phyloP scores from a whole-genome alignment of 2,888 invertebrate species.

The Acleris emargana region DNA sequence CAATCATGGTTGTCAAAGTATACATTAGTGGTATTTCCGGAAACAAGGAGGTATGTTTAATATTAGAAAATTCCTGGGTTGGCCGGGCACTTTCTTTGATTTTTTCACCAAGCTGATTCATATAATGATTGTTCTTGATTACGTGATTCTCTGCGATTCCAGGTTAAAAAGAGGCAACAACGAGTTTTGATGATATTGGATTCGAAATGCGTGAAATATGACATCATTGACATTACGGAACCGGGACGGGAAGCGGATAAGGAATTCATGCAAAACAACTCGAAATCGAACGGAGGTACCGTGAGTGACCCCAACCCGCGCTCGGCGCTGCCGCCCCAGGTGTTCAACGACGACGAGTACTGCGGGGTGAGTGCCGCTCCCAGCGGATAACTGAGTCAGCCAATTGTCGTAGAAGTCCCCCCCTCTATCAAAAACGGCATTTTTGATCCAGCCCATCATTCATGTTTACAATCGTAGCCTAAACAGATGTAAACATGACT shows the following conservation, averaged over 20 bases:
- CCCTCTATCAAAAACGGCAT: not conserved
- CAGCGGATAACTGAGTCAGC: not conserved
- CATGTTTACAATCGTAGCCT: not conserved
- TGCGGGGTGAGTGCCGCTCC: constrained; percentile 89
- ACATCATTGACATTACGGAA: constrained; percentile 96
- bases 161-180: constrained; percentile 98
- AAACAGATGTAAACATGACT: constrained; percentile 27
- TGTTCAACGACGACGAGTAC: constrained; percentile 96
- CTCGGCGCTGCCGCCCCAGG: constrained; percentile 95
- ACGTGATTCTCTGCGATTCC: constrained; percentile 65
- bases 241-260: constrained; percentile 94
- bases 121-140: constrained; percentile 67
- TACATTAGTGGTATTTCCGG: constrained; percentile 96
- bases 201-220: constrained; percentile 94
- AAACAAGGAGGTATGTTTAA: constrained; percentile 93
- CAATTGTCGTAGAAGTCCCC: not conserved
- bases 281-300: constrained; percentile 89
- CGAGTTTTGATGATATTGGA: constrained; percentile 96
- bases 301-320: constrained; percentile 89
- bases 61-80: constrained; percentile 69
- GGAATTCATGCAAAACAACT: constrained; percentile 96
- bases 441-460: not conserved
- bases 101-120: constrained; percentile 70
- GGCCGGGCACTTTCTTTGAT: constrained; percentile 66
- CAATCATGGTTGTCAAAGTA: constrained; percentile 93